Evolutionary conservation across 2,113 vertebrate genomes (phyloP), one percentile per base, ranked within the genome.

Genomic region (Dermatemys mawii): DNA sequence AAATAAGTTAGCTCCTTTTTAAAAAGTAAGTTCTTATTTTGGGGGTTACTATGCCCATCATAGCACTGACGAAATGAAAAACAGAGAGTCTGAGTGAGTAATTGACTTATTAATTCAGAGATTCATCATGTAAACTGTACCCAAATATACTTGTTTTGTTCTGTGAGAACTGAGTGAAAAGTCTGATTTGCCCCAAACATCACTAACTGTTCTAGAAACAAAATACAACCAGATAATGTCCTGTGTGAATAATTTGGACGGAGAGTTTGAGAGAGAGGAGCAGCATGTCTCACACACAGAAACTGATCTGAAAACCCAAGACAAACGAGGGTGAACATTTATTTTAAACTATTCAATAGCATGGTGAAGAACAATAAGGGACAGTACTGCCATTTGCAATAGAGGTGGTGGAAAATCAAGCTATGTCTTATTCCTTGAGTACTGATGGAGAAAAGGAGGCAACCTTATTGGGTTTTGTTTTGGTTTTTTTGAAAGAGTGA

Each of bases 121-220:
- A 84, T 78, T 26, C 32, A 29, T 54, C 6, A 50, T n/a, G 24
- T 21, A 46, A 21, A 6, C 5, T 60, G 4, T 27, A 11, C 29
- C 48, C 41, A 29, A 8, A 13, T 0, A 0, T 0, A 0, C 32
- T 44, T 4, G 14, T 67, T 84, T 32, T 50, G 17, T 81, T 55
- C 0, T 2, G 1, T 12, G 48, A 29, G 75, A 50, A 32, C 1
- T 0, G 4, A 32, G 4, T 0, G 1, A 84, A 51, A 88, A 44
- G 57, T 29, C 1, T 9, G 32, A 21, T 78, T 79, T 29, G 38
- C 24, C 10, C 16, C 11, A 44, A 27, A 10, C 11, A 60, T 5
- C 0, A 0, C 67, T 57, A 24, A 48, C 16, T 10, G 8, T 22
- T 78, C 48, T 75, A 46, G 41, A 17, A 79, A 49, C 5, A 75